Evolutionary conservation across 2,113 vertebrate species (phyloP), one percentile per base, ranked within the genome.

Genomic region (Bombycilla garrulus): DNA sequence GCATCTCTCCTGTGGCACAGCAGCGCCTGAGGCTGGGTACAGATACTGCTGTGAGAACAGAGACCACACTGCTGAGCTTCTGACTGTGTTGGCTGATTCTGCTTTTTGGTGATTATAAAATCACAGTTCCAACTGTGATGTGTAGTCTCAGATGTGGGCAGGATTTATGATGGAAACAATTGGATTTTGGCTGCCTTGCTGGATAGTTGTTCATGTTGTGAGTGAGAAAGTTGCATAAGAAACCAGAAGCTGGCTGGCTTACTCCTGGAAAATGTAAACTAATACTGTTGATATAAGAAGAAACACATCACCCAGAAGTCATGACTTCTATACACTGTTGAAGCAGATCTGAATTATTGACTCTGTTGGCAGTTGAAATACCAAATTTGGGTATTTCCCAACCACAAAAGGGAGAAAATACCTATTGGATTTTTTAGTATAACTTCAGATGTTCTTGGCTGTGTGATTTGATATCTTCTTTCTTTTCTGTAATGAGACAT

Each of bases 81-180:
- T 85, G 69, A 93, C 86, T n/a, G 4, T 13, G 10, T 31, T 71
- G 84, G n/a, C 89, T 76, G 70, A 50, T 44, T 65, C n/a, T 76
- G 36, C 58, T 67, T 19, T 61, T 91, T 57, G 45, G 70, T 42
- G 82, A 66, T 62, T 90, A 38, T 58, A 85, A 89, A 89, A 90
- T 85, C 62, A 40, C 54, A 38, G 42, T 87, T 89, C 57, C 58
- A 82, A 57, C 66, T 73, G 84, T 44, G 50, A 35, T 89, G 70
- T 47, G n/a, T 69, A 36, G 89, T 81, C 45, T 80, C 74, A 88
- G 84, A 81, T 67, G 93, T 56, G 74, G 78, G 66, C 0, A 6
- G 87, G 79, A 90, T 88, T 94, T 94, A 72, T 82, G 85, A 76
- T 65, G 81, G 85, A 94, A 95, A 92, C 88, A 86, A 72, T 65